A percentile compares a stretch with the other conserved stretches of the same genome.
These are phyloP conservation scores for Nemotelus nigrinus DNA, from an alignment of 2,888 invertebrate species.

Conservation along the genomic window DNA sequence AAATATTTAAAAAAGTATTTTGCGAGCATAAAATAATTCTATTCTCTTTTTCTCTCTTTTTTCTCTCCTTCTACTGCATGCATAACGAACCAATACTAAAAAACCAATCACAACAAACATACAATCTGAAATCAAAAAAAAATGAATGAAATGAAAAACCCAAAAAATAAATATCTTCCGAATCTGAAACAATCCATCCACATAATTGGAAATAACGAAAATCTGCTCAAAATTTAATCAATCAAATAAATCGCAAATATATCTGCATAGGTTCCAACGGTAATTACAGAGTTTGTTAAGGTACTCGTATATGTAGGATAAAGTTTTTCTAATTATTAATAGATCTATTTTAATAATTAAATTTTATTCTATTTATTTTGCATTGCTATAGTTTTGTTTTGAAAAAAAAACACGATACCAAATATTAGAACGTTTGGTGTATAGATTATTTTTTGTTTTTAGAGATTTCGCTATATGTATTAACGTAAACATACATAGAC, in stretches of 20 bases:
- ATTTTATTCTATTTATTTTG: not conserved
- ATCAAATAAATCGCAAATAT: not conserved
- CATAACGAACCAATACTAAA: conserved; percentile 19
- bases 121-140: not conserved
- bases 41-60: conserved; percentile 18
- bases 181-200: not conserved
- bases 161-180: not conserved
- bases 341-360: not conserved
- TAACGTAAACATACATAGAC: too few species aligned
- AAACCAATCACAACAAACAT: conserved; percentile 1
- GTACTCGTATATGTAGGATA: conserved; percentile 23
- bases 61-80: conserved; percentile 42
- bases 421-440: too few species aligned
- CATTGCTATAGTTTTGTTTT: not conserved
- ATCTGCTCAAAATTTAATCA: not conserved
- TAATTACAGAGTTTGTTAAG: conserved; percentile 44
- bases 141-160: conserved; percentile 1
- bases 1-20: too few species aligned
- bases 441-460: too few species aligned
- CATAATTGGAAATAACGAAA: not conserved
- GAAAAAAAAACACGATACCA: not conserved
- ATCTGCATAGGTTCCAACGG: conserved; percentile 33
- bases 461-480: too few species aligned
- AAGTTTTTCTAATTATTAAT: conserved; percentile 11
- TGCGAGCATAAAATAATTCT: too few species aligned